phyloP scores from a whole-genome alignment of 1,140 invertebrate genomes.

The Ceratoteleas bidentatus region DNA sequence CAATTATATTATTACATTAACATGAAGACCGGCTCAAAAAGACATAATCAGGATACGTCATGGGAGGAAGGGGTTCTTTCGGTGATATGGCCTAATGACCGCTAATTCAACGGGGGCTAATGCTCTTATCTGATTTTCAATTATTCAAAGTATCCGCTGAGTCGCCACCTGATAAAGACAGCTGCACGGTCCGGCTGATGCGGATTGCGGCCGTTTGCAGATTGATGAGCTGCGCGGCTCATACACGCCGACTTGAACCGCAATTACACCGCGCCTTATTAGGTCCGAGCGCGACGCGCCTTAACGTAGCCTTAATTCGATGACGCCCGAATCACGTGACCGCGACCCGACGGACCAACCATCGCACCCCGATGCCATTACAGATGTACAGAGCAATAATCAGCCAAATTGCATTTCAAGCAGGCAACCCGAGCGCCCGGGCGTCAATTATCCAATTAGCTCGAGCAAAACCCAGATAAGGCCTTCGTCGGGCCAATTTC shows the following conservation, averaged over 20 bases:
- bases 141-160: not conserved
- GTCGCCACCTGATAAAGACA: not conserved
- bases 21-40: constrained; percentile 11
- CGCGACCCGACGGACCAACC: too few species aligned
- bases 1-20: constrained; percentile 21
- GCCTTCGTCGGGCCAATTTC: too few species aligned
- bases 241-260: not conserved
- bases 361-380: too few species aligned
- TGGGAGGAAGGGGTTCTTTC: not conserved
- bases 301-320: not conserved
- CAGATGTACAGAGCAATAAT: too few species aligned
- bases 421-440: too few species aligned
- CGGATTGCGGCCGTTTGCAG: not conserved
- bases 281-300: not conserved
- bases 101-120: not conserved
- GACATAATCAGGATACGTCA: constrained; percentile 9
- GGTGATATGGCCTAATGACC: not conserved
- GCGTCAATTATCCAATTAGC: too few species aligned
- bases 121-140: constrained; percentile 1
- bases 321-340: not conserved
- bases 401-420: too few species aligned
- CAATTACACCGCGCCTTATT: not conserved
- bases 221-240: not conserved
- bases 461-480: too few species aligned
- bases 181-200: not conserved